Conservation (phyloP, 2,888 invertebrate species). For the Eledone cirrhosa region DNA sequence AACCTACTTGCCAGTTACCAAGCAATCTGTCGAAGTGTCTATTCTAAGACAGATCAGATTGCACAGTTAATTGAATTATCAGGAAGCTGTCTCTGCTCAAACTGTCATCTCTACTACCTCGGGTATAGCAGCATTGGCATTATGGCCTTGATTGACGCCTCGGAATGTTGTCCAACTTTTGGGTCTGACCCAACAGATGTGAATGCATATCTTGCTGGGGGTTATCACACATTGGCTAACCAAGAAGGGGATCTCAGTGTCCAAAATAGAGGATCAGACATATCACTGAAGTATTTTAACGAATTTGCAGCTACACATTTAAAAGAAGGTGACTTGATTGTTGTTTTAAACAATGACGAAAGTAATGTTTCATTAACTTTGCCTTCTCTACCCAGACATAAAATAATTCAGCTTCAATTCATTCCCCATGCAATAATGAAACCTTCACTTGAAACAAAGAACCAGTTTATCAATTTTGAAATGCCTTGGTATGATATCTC, state of each 20-base stretch:
- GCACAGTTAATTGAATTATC: neutral
- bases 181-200: slow-evolving; percentile 60
- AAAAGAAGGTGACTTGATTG: neutral
- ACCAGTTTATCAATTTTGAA: neutral
- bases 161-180: slow-evolving; percentile 65
- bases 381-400: neutral
- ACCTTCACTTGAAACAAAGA: neutral
- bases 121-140: slow-evolving; percentile 54
- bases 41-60: neutral
- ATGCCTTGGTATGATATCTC: neutral
- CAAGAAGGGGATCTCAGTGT: slow-evolving; percentile 54
- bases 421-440: neutral
- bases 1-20: neutral
- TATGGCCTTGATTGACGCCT: slow-evolving; percentile 63
- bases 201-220: slow-evolving; percentile 54
- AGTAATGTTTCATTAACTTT: neutral
- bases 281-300: neutral
- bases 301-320: neutral
- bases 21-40: neutral
- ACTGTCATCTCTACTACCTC: slow-evolving; percentile 57
- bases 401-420: neutral
- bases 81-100: slow-evolving; percentile 35
- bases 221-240: slow-evolving; percentile 49
- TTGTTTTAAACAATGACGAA: neutral
- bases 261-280: neutral